phyloP scores from a whole-genome alignment of 2,888 invertebrate genomes.

The Frankliniella intonsa region DNA sequence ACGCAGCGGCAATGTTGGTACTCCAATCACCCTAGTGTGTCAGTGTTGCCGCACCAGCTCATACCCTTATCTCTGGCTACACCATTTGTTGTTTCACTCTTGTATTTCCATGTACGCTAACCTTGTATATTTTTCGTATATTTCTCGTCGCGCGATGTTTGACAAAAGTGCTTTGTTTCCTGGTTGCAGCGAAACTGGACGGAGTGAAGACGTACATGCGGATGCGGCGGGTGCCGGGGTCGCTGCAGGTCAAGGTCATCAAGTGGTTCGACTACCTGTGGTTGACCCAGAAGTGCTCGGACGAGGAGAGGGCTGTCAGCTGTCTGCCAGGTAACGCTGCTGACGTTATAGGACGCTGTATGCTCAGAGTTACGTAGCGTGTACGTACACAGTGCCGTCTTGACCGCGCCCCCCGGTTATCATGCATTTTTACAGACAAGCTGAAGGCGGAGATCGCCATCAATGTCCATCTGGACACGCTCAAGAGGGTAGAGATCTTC shows the following conservation, averaged over 20 bases:
- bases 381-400: background rate
- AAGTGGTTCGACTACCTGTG: constrained; percentile 99
- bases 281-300: constrained; percentile 97
- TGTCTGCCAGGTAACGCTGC: constrained; percentile 66
- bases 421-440: constrained; percentile 60
- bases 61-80: background rate
- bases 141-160: too few species aligned
- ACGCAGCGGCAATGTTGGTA: background rate
- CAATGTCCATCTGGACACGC: constrained; percentile 96
- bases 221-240: constrained; percentile 89
- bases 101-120: too few species aligned
- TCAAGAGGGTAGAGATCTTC: constrained; percentile 97
- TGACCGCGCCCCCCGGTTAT: too few species aligned
- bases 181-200: constrained; percentile 87
- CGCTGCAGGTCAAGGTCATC: constrained; percentile 95
- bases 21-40: background rate
- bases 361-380: too few species aligned
- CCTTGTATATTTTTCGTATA: too few species aligned
- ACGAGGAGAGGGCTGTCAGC: constrained; percentile 92
- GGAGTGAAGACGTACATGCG: constrained; percentile 99
- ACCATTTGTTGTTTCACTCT: too few species aligned
- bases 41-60: too few species aligned
- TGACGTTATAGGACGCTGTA: background rate
- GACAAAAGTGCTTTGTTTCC: background rate
- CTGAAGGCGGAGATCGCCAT: constrained; percentile 98